Evolutionary conservation across 2,888 invertebrate genomes (phyloP), one percentile per base, ranked within the genome.

Genomic region (Pristionchus fissidentatus): DNA sequence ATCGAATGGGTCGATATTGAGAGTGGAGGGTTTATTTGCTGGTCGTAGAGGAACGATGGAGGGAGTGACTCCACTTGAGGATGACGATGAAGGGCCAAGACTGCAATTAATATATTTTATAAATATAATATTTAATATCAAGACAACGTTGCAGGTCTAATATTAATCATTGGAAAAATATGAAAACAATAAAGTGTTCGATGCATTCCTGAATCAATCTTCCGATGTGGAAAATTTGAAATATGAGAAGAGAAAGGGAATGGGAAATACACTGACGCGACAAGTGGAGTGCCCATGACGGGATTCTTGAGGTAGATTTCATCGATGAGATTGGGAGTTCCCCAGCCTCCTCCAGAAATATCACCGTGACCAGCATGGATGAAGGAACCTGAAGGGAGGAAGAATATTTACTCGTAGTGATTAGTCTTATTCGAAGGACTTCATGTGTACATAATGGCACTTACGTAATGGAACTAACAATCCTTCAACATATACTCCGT

Each of bases 301-400:
- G 92, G 91, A 82, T 92, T 91, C 83, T 87, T 88, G 84, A 92
- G 84, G 66, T 92, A 92, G 60, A 92, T 86, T 35, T 88, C 85
- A 80, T 96, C 96, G 85, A 96, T 96, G 84, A 94, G 94, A 1
- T 95, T 94, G 0, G 96, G 96, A 90, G 95, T 95, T 0, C 97
- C 97, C 97, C 97, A 97, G 8, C 95, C 95, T 0, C 87, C 86
- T 38, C 89, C 90, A 10, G 88, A 66, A 0, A 87, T 86, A 84
- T 92, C 92, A 7, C 91, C 92, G 80, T 92, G 92, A 0, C 94
- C 95, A 0, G 96, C 95, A 90, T 96, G 96, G 83, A 96, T 95
- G 88, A 96, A 95, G 0, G 96, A 96, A 92, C 91, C 90, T 89
- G 52, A 52, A 84, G 10, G 2, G 13, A 55, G 35, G 38, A n/a